Evolutionary conservation across 2,113 vertebrate genomes (phyloP), one percentile per base, ranked within the genome.

Genomic region (Cololabis saira): DNA sequence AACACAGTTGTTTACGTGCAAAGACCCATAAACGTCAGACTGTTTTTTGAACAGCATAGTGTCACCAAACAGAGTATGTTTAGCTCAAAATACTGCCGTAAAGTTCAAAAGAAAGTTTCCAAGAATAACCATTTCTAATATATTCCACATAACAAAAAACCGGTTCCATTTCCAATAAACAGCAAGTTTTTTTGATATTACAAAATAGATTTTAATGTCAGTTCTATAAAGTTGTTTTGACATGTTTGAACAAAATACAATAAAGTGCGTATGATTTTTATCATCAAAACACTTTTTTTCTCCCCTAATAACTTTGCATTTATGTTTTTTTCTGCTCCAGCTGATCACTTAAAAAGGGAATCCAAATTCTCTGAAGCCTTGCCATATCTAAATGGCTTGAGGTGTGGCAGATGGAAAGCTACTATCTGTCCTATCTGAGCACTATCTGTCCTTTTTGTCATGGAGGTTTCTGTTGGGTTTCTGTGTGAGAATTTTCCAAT

Each of bases 11-110:
- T 88, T 82, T 81, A 80, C 62, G 18, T 57, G 52, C 61, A 74
- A 55, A 70, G 41, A 42, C 78, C 80, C 82, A 83, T 86, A 84
- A 89, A 89, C 80, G 80, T 84, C 80, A 81, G 65, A 75, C 66
- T 74, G 82, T 73, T 74, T 73, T 74, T 52, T 62, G 50, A 66
- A 61, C 42, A 67, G 4, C 53, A 61, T 81, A 68, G 72, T 82
- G 80, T 86, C 21, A 67, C 73, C 55, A 87, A 81, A 81, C 83
- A 89, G 49, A 56, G 6, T 0, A 3, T 86, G 84, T 86, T 87
- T 68, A 77, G 78, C 55, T 52, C 80, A 82, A 70, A 90, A 85
- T 85, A 84, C 48, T 17, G 14, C 41, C 40, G 21, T 37, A 70
- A 80, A 84, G 79, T 85, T 87, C 72, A 84, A 73, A 76, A 62